Evolutionary conservation across 92 coral and sea anemone genomes (phyloP), one percentile per base, ranked within the genome.

Genomic region (Ricordea florida): DNA sequence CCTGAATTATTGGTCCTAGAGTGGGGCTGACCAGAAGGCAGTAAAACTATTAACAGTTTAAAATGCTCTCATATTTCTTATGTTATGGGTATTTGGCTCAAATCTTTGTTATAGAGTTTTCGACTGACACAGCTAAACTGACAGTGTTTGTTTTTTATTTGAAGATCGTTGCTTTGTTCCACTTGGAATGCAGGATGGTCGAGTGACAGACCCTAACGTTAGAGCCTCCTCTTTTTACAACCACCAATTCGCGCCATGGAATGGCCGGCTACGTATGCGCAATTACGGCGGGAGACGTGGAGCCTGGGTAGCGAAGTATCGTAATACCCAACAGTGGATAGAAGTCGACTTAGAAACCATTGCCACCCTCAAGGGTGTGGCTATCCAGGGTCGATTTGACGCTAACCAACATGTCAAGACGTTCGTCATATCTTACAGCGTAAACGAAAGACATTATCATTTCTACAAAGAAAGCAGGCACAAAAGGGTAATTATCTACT

Each of bases 141-240:
- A 14, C 14, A 5, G 25, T 29, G 33, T 37, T 28, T 38, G 31
- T 8, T 6, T 10, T 26, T 45, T 11, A 2, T 47, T 46, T 11
- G 0, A n/a, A 89, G 93, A 66, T 4, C 50, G 46, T 8, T 85
- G 86, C 44, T 66, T 66, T 18, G 74, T 64, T 7, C 65, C 86
- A 8, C 87, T 82, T 32, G 93, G 90, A 44, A 68, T 85, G 73
- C 66, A 89, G 74, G 83, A 80, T 47, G 81, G 82, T 20, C 90
- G 83, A 42, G 63, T 89, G 11, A 53, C 63, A 20, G 78, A 85
- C 30, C 36, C 67, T 28, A 80, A 86, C 30, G 38, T 80, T 30
- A 76, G 77, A 5, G 90, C 93, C 2, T 85, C 93, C 4, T 76
- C 89, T 32, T 67, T 69, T 84, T 69, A 69, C 43, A 73, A 84